These are phyloP conservation scores for Heliocidaris tuberculata DNA, from an alignment of 35 echinoderm and acorn worm species.

Conservation along the genomic window DNA sequence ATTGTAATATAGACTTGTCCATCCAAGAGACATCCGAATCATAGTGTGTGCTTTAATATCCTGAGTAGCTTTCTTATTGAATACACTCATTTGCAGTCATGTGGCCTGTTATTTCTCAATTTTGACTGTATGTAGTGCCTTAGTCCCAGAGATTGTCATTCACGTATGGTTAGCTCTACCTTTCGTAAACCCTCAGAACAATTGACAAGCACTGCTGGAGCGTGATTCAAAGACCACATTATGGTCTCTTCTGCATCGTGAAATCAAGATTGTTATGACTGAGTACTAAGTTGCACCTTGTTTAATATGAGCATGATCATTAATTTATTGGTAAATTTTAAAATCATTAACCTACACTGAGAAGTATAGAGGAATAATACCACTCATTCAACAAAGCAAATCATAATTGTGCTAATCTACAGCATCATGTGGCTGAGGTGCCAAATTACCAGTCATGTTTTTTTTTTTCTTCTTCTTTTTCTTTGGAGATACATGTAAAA, in stretches of 20 bases:
- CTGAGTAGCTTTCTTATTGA: background rate
- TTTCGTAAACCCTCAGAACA: background rate
- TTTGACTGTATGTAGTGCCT: conserved; percentile 30
- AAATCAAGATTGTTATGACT: background rate
- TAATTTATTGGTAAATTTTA: background rate
- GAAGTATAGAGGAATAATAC: background rate
- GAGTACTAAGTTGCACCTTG: conserved; percentile 10
- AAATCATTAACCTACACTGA: background rate
- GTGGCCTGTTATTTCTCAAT: background rate
- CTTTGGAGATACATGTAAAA: too few relatives aligned
- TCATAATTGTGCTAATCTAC: background rate
- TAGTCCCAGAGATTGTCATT: conserved; percentile 15
- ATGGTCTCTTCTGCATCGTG: background rate
- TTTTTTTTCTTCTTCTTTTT: background rate
- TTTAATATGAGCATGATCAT: background rate
- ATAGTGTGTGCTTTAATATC: background rate
- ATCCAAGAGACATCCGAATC: background rate
- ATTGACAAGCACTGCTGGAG: background rate
- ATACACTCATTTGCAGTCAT: background rate
- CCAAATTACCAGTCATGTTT: background rate
- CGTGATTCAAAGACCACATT: background rate
- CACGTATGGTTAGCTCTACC: background rate
- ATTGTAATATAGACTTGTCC: background rate
- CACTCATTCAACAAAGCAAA: background rate
- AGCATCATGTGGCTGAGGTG: background rate